Base-by-base conservation (phyloP, 1,140 invertebrate genomes). In the Rhagoletis zephyria region DNA sequence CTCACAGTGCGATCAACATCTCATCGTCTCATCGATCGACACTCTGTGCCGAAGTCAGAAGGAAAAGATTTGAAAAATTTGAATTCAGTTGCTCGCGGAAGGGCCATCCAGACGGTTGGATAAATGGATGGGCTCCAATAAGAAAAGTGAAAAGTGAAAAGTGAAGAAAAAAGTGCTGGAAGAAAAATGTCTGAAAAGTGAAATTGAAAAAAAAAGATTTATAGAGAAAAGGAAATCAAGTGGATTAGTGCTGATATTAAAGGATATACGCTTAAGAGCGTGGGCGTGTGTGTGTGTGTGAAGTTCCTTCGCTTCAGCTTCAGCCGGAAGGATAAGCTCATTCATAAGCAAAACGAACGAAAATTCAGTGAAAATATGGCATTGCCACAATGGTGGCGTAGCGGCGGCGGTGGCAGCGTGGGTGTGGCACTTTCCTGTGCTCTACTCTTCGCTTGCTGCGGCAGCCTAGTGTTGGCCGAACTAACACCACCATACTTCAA, bases 401-500 rank as follows among this genome's bases (percentile, higher is more conserved):
- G 77, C 74, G 86, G 87, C 70, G 30, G 30, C 30, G 1, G n/a
- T n/a, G 67, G 30, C 51, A 87, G 60, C 67, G 87, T 87, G 88
- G 88, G 86, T 70, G 88, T 88, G 88, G 87, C 86, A 67, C 64
- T 87, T 70, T 10, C 14, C 42, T 56, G 64, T 64, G 48, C 74
- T 4, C 86, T 87, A 42, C 30, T 87, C 30, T 9, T 77, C 42
- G 61, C 61, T n/a, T 87, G 74, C 63, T 51, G 64, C 5, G 56
- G 85, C 56, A 63, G 45, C 14, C 60, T 16, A 9, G 51, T 60
- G 48, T 85, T 88, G 70, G 90, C 91, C 4, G 92, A 93, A 87
- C 93, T 98, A 30, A 98, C 97, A 85, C 97, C 97, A 85, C 97
- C 97, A 16, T 98, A 98, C 92, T 98, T 98, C 90, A 99, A 99